Base-by-base conservation (phyloP, 1,140 invertebrate genomes). In the Parapsyche elsis region DNA sequence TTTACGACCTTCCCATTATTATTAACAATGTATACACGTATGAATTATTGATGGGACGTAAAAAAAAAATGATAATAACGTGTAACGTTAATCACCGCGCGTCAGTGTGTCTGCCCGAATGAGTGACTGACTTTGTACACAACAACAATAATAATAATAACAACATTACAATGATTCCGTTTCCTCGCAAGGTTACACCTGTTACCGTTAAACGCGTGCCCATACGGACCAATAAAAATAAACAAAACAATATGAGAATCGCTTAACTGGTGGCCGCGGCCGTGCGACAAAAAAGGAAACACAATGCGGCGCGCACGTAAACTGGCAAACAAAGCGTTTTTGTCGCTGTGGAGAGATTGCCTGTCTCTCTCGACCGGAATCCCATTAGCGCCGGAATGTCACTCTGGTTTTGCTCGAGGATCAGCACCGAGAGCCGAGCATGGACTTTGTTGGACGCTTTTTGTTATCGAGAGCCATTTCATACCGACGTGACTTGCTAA, bases 211-310 rank as follows among this genome's bases (percentile, higher is more conserved):
- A 67, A 67, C 71, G 80, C 71, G 23, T 64, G 59, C 44, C 71
- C 61, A 49, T 23, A 38, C 67, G 30, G 45, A 59, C 77, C 30
- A 71, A 78, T 71, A 82, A 76, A 82, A 82, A 80, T 82, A 82
- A 82, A 82, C 78, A 80, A 67, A 67, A 82, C 79, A 38, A 77
- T 77, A 61, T 77, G 24, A 53, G 71, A 75, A 79, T 81, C 78
- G 81, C 67, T 79, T 79, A 81, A 79, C 77, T 59, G 49, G 49
- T 14, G 49, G 49, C 49, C 49, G 21, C 80, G 26, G 38, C 30
- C 71, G 79, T 78, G 81, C 76, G 81, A 83, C 81, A 83, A 83
- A 83, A 83, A 83, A 80, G 79, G 79, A 80, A 83, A 78, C 23
- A 78, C 71, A 46, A 53, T 53, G 46, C 45, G 26, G 26, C 9